phyloP scores from a whole-genome alignment of 1,140 invertebrate species.

The Drosophila chauvacae region DNA sequence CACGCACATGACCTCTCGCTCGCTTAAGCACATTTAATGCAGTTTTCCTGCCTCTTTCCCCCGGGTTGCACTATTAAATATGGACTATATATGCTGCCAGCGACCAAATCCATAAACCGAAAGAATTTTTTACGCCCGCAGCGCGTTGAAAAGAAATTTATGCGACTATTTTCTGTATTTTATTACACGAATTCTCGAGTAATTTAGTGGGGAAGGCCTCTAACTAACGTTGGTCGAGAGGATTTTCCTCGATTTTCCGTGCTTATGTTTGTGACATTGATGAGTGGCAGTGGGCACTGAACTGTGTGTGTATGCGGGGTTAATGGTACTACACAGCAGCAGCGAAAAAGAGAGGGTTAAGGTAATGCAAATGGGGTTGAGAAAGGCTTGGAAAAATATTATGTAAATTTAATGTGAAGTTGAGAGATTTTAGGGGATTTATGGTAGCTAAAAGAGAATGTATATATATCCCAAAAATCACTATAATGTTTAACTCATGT shows the following conservation, averaged over 20 bases:
- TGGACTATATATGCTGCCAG: constrained; percentile 44
- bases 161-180: constrained; percentile 53
- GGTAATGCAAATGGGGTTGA: not conserved
- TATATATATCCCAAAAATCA: not conserved
- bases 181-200: constrained; percentile 60
- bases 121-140: constrained; percentile 45
- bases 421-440: not conserved
- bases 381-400: not conserved
- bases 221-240: constrained; percentile 9
- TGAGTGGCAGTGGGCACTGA: constrained; percentile 43
- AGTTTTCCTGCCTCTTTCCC: not conserved
- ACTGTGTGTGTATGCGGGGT: constrained; percentile 15
- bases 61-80: constrained; percentile 39
- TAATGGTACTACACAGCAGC: constrained; percentile 18
- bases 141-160: constrained; percentile 52
- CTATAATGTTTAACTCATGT: not conserved
- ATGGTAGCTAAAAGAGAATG: not conserved
- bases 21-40: constrained; percentile 58
- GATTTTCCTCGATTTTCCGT: constrained; percentile 30
- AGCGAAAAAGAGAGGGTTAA: constrained; percentile 15
- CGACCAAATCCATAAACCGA: constrained; percentile 46
- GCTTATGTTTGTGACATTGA: constrained; percentile 48
- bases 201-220: constrained; percentile 42
- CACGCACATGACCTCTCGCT: constrained; percentile 73
- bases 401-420: constrained; percentile 7